A percentile compares a stretch with the other conserved stretches of the same genome.
These are phyloP conservation scores for Parnassius apollo DNA, from an alignment of 2,888 invertebrate species.

Conservation along the genomic window DNA sequence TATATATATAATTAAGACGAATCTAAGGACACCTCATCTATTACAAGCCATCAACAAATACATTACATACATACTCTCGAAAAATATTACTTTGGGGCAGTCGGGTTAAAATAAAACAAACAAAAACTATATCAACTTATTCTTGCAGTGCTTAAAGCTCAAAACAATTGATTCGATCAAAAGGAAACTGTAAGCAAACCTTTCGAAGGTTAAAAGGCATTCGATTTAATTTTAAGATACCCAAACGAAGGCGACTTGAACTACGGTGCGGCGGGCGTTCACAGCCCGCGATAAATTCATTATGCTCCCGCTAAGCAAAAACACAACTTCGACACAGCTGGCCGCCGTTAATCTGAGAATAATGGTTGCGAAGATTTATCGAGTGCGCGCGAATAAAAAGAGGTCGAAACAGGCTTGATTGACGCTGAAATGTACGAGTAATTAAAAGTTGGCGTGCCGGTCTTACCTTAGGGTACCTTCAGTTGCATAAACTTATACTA, in stretches of 20 bases:
- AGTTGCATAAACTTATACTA: slow-evolving; percentile 78
- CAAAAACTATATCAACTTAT: too few species aligned
- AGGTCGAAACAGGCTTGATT: slow-evolving; percentile 47
- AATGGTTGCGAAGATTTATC: slow-evolving; percentile 41
- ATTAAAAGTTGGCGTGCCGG: slow-evolving; percentile 67
- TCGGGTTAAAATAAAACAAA: too few species aligned
- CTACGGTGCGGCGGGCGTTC: slow-evolving; percentile 25
- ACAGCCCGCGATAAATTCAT: slow-evolving; percentile 53
- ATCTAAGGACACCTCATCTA: too few species aligned
- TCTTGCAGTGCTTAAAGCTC: too few species aligned
- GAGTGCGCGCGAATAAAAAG: slow-evolving; percentile 40
- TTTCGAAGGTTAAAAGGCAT: not conserved
- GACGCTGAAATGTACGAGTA: slow-evolving; percentile 52
- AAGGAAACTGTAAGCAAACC: too few species aligned
- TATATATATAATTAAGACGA: too few species aligned
- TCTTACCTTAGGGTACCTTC: too few species aligned
- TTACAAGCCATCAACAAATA: too few species aligned
- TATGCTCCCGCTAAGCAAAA: slow-evolving; percentile 50
- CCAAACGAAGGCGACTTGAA: not conserved
- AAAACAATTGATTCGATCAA: too few species aligned
- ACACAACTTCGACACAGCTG: slow-evolving; percentile 50
- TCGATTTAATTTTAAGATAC: not conserved
- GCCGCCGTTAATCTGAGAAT: slow-evolving; percentile 48
- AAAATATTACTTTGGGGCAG: too few species aligned
- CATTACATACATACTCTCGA: too few species aligned